These are phyloP conservation scores for Galagoides demidoff DNA, from an alignment of 2,797 vertebrate species.

Conservation along the genomic window DNA sequence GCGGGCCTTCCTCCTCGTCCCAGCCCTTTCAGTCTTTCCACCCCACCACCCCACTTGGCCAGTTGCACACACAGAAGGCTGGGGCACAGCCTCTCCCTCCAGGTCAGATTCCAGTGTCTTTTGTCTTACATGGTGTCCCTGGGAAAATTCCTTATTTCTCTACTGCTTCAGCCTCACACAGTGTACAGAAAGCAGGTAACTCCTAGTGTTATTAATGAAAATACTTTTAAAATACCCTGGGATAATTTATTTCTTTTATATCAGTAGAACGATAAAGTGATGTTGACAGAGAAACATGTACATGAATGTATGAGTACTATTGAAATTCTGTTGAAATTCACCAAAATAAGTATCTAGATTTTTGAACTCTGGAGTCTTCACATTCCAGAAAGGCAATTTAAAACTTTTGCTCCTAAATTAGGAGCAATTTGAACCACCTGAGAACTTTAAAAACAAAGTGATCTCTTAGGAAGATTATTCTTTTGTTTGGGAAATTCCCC, in stretches of 20 bases:
- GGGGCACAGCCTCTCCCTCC: conserved; percentile 91
- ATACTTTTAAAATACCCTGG: conserved; percentile 34
- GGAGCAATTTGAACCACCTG: neutral
- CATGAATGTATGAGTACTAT: neutral
- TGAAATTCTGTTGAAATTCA: conserved; percentile 29
- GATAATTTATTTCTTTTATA: conserved; percentile 23
- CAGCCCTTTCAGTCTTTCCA: conserved; percentile 89
- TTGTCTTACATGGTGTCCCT: conserved; percentile 82
- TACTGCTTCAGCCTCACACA: conserved; percentile 85
- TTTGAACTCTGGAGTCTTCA: neutral
- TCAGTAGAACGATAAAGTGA: conserved; percentile 40
- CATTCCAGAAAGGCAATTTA: conserved; percentile 41
- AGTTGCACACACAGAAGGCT: conserved; percentile 89
- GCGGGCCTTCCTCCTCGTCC: conserved; percentile 87
- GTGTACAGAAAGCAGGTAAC: conserved; percentile 87
- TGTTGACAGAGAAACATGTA: conserved; percentile 23
- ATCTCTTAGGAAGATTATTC: conserved; percentile 9
- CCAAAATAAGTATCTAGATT: conserved; percentile 6
- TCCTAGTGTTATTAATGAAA: conserved; percentile 44
- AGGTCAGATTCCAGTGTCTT: conserved; percentile 91
- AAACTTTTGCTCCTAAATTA: conserved; percentile 45
- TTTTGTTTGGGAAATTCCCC: conserved; percentile 38
- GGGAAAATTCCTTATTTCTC: conserved; percentile 86
- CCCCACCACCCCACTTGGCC: conserved; percentile 84
- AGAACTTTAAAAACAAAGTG: conserved; percentile 46